Evolutionary conservation across 2,113 vertebrate genomes (phyloP), one percentile per base, ranked within the genome.

Genomic region (Oncorhynchus gorbuscha): DNA sequence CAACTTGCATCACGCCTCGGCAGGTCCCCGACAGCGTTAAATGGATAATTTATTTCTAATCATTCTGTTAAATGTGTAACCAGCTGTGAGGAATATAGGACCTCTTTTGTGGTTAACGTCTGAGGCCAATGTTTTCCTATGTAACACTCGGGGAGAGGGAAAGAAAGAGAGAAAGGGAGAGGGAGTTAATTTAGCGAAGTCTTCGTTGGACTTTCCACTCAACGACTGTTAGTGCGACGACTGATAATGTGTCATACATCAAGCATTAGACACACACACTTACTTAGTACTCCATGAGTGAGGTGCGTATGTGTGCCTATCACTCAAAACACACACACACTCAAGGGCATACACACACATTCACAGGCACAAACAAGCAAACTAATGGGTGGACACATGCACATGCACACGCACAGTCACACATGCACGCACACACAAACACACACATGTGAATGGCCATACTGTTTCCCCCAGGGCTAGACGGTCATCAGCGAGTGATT

Each of bases 31-130:
- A 71, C 76, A 84, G 75, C 83, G 78, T 86, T 74, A 81, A 78
- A 82, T 48, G 72, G 83, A 81, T 77, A 13, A 84, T 86, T 90
- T 84, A 85, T 83, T 71, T 73, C 78, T 82, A 65, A 84, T 80
- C 76, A 85, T 81, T 89, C 82, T 74, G 75, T 84, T 81, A 76
- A 83, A 85, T 71, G 73, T 73, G 48, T 48, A 71, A 76, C 39
- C 58, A 26, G 51, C 73, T 69, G 58, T 73, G 62, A 66, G 77
- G 76, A 75, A 83, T 78, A 86, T 3, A 79, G 39, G n/a, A 22
- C 76, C 69, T 71, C 84, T 84, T 84, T 81, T 89, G 65, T 82
- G 77, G 83, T 4, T 16, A 72, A 1, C 65, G 74, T 13, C 55
- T 26, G 6, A 24, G 73, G 28, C 71, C 77, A 75, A 11, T 51